These are phyloP conservation scores for Pipistrellus pipistrellus DNA, from an alignment of 2,797 vertebrate species.

Conservation along the genomic window DNA sequence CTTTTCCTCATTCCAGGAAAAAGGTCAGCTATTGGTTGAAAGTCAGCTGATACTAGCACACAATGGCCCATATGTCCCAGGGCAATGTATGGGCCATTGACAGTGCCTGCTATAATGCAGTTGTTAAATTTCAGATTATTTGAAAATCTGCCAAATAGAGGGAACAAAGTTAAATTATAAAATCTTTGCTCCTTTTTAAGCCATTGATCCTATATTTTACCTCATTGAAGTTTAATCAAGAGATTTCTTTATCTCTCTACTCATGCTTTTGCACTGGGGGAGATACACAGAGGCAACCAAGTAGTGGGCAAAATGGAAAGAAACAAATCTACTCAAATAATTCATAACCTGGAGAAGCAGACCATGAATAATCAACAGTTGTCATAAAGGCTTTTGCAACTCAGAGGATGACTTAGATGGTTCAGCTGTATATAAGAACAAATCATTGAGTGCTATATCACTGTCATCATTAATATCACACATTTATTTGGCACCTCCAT, in stretches of 20 bases:
- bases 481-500: constrained; percentile 18
- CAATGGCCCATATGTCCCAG: not conserved
- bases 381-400: constrained; percentile 18
- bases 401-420: not conserved
- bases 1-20: not conserved
- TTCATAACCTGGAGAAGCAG: constrained; percentile 44
- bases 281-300: constrained; percentile 18
- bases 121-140: not conserved
- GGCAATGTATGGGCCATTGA: not conserved
- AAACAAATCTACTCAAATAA: constrained; percentile 28
- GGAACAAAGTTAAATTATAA: constrained; percentile 3
- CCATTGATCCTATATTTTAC: not conserved
- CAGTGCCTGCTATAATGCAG: not conserved
- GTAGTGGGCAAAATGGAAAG: not conserved
- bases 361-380: constrained; percentile 17
- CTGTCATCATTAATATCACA: constrained; percentile 25
- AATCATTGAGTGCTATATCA: not conserved
- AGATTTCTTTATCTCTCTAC: constrained; percentile 15
- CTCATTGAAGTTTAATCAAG: constrained; percentile 3
- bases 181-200: not conserved
- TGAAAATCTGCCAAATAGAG: not conserved
- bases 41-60: not conserved
- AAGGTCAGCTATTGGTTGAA: not conserved
- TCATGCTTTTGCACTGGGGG: not conserved
- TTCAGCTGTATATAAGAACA: not conserved